Percentiles rank a stretch among this genome's conserved stretches.
Conservation (phyloP, 2,113 vertebrate genomes). For the Eulacestoma nigropectus region DNA sequence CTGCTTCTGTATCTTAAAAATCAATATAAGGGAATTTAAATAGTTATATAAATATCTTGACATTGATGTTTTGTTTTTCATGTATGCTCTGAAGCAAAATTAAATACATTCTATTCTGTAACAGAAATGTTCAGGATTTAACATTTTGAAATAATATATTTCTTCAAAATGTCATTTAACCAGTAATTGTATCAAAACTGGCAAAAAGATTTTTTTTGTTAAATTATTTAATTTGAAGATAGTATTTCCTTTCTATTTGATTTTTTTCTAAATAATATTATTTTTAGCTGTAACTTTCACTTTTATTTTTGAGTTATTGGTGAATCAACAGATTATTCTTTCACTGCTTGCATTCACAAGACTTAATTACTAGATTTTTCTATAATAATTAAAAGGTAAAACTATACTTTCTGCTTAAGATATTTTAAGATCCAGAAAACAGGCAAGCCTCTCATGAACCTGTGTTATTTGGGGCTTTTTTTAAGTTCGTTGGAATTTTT, state of each 20-base stretch:
- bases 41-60: not conserved
- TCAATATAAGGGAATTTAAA: not conserved
- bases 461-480: not conserved
- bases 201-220: accelerated
- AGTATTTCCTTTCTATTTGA: not conserved
- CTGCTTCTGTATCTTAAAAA: not conserved
- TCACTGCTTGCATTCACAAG: not conserved
- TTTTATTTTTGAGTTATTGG: not conserved
- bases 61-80: not conserved
- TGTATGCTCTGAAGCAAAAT: not conserved
- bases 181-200: not conserved
- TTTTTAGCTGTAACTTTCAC: not conserved
- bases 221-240: not conserved
- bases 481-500: not conserved
- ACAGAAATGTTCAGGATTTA: not conserved
- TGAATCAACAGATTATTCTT: not conserved
- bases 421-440: not conserved
- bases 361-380: not conserved
- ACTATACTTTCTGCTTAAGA: not conserved
- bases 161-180: not conserved
- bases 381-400: not conserved
- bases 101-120: not conserved
- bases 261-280: not conserved
- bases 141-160: not conserved
- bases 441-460: not conserved